A percentile compares a stretch with the other conserved stretches of the same genome.
Conservation (phyloP, 2,113 vertebrate species). For the Hyperopisus bebe region DNA sequence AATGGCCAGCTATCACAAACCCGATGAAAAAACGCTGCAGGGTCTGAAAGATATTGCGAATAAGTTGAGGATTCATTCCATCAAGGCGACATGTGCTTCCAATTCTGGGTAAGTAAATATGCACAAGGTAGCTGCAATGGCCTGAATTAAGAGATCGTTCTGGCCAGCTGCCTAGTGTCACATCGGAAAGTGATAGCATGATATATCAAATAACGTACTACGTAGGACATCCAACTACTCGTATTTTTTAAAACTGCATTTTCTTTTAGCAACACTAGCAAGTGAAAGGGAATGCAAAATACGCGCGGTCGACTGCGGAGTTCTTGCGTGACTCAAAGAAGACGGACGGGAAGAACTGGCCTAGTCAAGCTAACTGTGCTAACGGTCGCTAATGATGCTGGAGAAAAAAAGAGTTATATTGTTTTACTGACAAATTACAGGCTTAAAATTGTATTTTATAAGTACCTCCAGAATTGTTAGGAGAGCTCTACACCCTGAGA, state of each 20-base stretch:
- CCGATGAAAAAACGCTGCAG: slow-evolving; percentile 67
- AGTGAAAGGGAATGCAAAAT: not conserved
- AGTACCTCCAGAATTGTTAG: not conserved
- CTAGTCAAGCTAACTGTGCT: not conserved
- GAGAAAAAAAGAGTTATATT: not conserved
- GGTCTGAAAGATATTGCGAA: slow-evolving; percentile 67
- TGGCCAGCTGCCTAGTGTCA: not conserved
- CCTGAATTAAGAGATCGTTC: not conserved
- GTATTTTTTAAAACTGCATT: not conserved
- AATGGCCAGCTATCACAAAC: slow-evolving; percentile 59
- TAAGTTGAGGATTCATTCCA: slow-evolving; percentile 68
- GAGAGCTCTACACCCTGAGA: not conserved
- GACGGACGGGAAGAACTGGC: not conserved
- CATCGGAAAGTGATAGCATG: not conserved
- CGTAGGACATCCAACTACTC: not conserved
- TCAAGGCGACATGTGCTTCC: slow-evolving; percentile 64
- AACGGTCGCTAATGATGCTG: not conserved
- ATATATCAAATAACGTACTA: not conserved
- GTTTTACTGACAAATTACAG: not conserved
- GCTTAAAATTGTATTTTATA: not conserved
- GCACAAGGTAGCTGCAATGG: not conserved
- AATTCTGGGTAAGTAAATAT: slow-evolving; percentile 63
- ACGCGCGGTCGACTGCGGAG: not conserved
- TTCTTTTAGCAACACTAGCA: not conserved
- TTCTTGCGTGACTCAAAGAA: not conserved